A percentile compares a stretch with the other conserved stretches of the same genome.
Evolutionary conservation across 2,113 vertebrate genomes (phyloP).

Genomic region (Herpetotheres cachinnans): DNA sequence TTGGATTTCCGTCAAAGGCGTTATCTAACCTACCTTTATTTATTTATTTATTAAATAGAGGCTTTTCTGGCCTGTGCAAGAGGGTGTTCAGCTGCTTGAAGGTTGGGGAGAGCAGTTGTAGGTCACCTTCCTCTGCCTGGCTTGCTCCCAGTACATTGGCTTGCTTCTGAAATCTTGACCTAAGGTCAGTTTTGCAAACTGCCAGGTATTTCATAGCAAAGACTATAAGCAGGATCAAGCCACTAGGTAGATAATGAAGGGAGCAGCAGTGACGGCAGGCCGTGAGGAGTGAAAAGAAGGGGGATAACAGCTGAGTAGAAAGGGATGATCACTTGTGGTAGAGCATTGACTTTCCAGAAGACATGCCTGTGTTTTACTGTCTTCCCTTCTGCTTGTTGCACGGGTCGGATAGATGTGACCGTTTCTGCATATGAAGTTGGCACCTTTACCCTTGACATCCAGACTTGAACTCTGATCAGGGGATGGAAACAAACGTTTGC

Average conservation of each 20-base stretch:
- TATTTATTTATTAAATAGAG: not conserved
- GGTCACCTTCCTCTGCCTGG: not conserved
- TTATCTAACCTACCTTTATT: slow-evolving; percentile 10
- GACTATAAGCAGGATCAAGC: not conserved
- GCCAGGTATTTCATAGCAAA: not conserved
- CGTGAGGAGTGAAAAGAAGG: not conserved
- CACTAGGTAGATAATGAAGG: not conserved
- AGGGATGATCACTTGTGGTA: not conserved
- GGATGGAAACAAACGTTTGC: not conserved
- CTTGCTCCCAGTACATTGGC: not conserved
- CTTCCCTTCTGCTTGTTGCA: not conserved
- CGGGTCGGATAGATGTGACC: not conserved
- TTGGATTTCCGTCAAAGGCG: slow-evolving; percentile 43
- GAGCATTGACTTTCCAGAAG: not conserved
- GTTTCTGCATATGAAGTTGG: not conserved
- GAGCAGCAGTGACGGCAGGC: not conserved
- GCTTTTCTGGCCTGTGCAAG: not conserved
- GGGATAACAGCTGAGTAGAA: not conserved
- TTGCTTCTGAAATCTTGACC: not conserved
- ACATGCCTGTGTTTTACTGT: too few relatives aligned
- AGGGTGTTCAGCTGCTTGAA: not conserved
- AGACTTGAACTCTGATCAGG: not conserved
- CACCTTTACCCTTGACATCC: not conserved
- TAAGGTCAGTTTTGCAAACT: not conserved
- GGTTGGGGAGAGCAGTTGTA: not conserved